These are phyloP conservation scores for Cataglyphis rosenhaueri DNA, from an alignment of 2,888 invertebrate species.

Conservation along the genomic window DNA sequence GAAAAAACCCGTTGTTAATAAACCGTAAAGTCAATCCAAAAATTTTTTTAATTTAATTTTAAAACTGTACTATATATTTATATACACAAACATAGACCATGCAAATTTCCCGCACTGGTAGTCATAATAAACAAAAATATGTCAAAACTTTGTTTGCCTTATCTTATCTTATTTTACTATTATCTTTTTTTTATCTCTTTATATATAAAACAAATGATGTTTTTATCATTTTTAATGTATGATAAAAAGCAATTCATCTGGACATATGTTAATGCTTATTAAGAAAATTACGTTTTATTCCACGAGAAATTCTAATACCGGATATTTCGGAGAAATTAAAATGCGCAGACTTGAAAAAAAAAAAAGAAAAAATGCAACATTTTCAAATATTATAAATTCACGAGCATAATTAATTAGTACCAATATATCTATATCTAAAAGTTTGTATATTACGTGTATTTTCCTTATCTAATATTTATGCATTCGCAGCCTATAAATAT, in stretches of 20 bases:
- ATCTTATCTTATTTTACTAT: neutral
- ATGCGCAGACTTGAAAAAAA: neutral
- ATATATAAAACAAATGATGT: neutral
- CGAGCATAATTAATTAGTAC: neutral
- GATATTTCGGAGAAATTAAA: neutral
- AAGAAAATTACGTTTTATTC: conserved; percentile 12
- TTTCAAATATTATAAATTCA: neutral
- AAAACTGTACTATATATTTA: neutral
- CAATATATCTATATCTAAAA: neutral
- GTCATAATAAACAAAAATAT: neutral
- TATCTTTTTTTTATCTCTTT: neutral
- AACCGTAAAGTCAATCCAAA: neutral
- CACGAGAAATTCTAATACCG: neutral
- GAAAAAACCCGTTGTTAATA: neutral
- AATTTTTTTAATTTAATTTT: neutral
- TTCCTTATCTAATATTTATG: neutral
- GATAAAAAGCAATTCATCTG: neutral
- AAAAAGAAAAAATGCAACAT: neutral
- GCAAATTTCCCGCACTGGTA: neutral
- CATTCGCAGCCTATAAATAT: neutral
- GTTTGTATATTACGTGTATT: neutral
- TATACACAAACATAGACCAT: neutral
- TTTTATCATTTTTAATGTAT: neutral
- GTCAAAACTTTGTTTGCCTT: neutral
- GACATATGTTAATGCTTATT: neutral